Conservation (phyloP, 2,888 invertebrate species). For the Parnassius glacialis region DNA sequence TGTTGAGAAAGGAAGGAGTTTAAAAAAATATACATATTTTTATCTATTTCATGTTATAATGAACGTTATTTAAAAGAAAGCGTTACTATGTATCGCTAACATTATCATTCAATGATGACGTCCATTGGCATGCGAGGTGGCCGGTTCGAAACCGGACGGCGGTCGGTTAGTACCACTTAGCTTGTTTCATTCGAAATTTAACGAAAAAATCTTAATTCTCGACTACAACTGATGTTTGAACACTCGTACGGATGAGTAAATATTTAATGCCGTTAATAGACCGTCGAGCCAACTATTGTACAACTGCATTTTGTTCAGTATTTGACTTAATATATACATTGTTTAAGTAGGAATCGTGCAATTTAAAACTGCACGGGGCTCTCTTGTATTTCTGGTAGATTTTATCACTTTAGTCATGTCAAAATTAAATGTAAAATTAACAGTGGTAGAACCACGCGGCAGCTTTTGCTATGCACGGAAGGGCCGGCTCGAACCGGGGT, state of each 20-base stretch:
- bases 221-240: conserved; percentile 11
- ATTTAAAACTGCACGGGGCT: too few species aligned
- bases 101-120: conserved; percentile 20
- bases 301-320: conserved; percentile 1
- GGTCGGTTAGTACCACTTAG: conserved; percentile 20
- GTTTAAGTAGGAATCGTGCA: too few species aligned
- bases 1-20: too few species aligned
- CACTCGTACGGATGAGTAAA: conserved; percentile 15
- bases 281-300: not conserved
- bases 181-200: conserved; percentile 19
- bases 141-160: conserved; percentile 20
- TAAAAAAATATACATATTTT: not conserved
- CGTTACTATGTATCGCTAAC: conserved; percentile 5
- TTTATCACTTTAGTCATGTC: too few species aligned
- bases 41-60: not conserved
- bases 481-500: too few species aligned
- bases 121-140: conserved; percentile 1
- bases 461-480: too few species aligned
- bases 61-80: not conserved
- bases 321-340: not conserved
- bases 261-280: conserved; percentile 5
- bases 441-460: too few species aligned
- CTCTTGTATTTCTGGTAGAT: too few species aligned
- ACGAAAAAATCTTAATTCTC: conserved; percentile 19
- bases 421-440: too few species aligned